Base-by-base conservation (phyloP, 2,888 invertebrate genomes). In the Galerucella calmariensis region DNA sequence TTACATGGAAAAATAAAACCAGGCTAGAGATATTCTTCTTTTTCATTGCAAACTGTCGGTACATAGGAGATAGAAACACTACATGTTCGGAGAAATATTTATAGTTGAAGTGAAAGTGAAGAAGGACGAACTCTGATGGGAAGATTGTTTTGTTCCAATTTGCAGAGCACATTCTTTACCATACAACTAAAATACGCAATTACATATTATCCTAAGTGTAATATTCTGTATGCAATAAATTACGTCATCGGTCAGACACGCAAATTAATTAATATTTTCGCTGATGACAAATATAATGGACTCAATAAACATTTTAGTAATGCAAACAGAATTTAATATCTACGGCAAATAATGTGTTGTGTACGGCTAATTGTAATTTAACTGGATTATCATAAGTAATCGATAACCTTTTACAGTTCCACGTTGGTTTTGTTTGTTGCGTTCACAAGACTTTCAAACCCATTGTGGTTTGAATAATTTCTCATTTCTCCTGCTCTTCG, bases 251-350 rank as follows among this genome's bases (percentile, higher is more conserved):
- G 3, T 56, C 20, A 9, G 10, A 56, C 8, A 56, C 5, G 2
- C 9, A 6, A 16, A 56, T 56, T 9, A 20, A n/a, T 53, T 14
- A 16, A 53, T n/a, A n/a, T 8, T 20, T 9, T 10, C 20, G 56
- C 56, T 20, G 16, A 20, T 56, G 20, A 16, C 56, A 20, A 56
- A 56, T 56, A 56, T 56, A 56, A 16, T 20, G 2, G 10, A 9
- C 16, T 20, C 56, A 9, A 16, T 56, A 56, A 56, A 56, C 56
- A 56, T 56, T 56, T 56, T 56, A 56, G 56, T 56, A 56, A 56
- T 16, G 16, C 56, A 56, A 56, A 56, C 20, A 56, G n/a, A 14
- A 53, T n/a, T 5, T n/a, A 51, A 51, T 12, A 12, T 20, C 16
- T 16, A 56, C 56, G 56, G n/a, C 16, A 56, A 56, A 56, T 20